Evolutionary conservation across 92 coral and sea anemone genomes (phyloP).

Genomic region (Blastomussa wellsi): DNA sequence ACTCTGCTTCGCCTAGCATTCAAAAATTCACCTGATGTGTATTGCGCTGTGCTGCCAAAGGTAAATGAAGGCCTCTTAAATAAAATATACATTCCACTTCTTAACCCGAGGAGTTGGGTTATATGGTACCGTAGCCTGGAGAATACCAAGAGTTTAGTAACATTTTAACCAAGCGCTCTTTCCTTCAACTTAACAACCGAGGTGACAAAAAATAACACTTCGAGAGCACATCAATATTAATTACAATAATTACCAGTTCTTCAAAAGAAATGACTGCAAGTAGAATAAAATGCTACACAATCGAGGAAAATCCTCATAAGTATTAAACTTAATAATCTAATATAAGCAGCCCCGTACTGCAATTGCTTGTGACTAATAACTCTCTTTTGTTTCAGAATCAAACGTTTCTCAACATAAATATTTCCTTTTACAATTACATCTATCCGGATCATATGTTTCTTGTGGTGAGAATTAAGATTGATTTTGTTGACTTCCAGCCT

Average conservation of each 20-base stretch:
- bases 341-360: neutral
- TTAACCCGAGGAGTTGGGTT: neutral
- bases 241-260: no score
- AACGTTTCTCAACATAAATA: neutral
- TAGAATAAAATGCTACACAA: no score
- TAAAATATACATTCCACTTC: neutral
- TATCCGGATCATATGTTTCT: conserved; percentile 3
- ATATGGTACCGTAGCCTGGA: neutral
- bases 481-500: neutral
- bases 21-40: no score
- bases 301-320: no score
- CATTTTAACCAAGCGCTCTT: neutral
- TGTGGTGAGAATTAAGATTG: conserved; percentile 2
- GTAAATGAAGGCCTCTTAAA: neutral
- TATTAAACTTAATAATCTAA: neutral
- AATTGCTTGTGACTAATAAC: neutral
- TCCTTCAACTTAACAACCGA: neutral
- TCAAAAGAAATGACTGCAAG: no score
- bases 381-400: conserved; percentile 9
- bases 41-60: neutral
- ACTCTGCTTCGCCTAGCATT: neutral
- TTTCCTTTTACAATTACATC: conserved; percentile 3
- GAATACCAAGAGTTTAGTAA: neutral
- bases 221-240: no score
- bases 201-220: neutral